phyloP scores from a whole-genome alignment of 2,888 invertebrate genomes.

The Lochmaea crataegi region DNA sequence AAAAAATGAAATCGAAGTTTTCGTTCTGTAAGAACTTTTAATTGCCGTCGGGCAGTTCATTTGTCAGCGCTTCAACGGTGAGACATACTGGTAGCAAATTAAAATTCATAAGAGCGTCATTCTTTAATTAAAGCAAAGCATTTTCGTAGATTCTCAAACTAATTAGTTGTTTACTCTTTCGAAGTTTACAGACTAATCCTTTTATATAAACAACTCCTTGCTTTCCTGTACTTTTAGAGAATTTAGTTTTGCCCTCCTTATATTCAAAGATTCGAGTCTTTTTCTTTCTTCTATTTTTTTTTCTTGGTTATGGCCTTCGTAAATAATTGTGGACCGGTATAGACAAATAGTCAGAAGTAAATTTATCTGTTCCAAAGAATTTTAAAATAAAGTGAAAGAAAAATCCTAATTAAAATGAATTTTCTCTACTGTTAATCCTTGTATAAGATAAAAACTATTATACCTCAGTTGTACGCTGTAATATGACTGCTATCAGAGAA shows the following conservation, averaged over 20 bases:
- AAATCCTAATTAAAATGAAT: not conserved
- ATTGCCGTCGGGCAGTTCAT: constrained; percentile 18
- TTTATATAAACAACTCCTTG: constrained; percentile 35
- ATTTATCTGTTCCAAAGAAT: no score
- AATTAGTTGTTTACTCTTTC: constrained; percentile 42
- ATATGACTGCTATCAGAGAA: constrained; percentile 12
- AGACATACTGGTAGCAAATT: constrained; percentile 27
- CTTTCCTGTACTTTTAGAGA: constrained; percentile 14
- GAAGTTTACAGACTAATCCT: constrained; percentile 40
- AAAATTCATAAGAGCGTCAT: constrained; percentile 33
- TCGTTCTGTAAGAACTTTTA: constrained; percentile 18
- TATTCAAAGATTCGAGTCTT: not conserved
- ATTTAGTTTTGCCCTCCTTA: not conserved
- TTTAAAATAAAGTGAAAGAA: no score
- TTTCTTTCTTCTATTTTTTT: not conserved
- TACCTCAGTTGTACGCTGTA: constrained; percentile 10
- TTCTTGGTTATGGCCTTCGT: not conserved
- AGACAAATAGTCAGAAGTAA: no score
- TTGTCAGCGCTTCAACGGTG: constrained; percentile 31
- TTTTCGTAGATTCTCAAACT: constrained; percentile 36
- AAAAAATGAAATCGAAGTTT: not conserved
- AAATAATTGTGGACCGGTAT: not conserved
- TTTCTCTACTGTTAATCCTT: not conserved
- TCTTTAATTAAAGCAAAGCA: constrained; percentile 36
- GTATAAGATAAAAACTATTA: constrained; percentile 1